Evolutionary conservation across 1,140 invertebrate species (phyloP).

Genomic region (Subanguina moxae): DNA sequence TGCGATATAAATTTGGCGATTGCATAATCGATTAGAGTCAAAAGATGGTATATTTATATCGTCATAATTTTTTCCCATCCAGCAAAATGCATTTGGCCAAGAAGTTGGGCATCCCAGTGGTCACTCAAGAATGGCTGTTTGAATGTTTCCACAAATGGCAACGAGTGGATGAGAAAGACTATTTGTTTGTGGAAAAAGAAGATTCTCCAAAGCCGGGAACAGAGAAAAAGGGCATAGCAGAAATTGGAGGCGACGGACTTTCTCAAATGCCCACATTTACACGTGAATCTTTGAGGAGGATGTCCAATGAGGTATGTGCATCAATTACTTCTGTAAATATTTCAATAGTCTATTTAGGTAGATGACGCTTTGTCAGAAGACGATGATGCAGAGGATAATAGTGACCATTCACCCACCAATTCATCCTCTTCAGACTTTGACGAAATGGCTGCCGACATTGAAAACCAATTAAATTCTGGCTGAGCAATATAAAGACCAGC

Average conservation of each 20-base stretch:
- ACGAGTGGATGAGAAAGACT: constrained; percentile 32
- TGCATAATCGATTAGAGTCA: no score
- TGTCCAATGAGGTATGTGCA: constrained; percentile 19
- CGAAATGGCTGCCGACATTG: neutral
- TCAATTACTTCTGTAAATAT: neutral
- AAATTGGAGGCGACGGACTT: constrained; percentile 12
- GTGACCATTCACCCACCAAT: neutral
- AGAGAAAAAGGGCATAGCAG: neutral
- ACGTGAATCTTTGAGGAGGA: constrained; percentile 11
- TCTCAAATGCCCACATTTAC: constrained; percentile 20
- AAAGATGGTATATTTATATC: no score
- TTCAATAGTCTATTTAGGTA: constrained; percentile 7
- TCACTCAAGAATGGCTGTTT: constrained; percentile 25
- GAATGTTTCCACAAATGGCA: constrained; percentile 31
- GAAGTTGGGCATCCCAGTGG: constrained; percentile 22
- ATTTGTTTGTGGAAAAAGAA: constrained; percentile 22
- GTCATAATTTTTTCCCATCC: neutral
- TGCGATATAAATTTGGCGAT: no score
- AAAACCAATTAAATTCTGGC: neutral
- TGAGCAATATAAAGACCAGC: no score
- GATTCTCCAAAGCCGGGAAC: neutral
- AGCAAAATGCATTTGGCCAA: constrained; percentile 25
- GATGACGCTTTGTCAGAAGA: constrained; percentile 15
- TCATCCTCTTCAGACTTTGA: neutral
- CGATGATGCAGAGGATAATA: constrained; percentile 1